Base-by-base conservation (phyloP, 2,113 vertebrate species). In the Erythrolamprus reginae region DNA sequence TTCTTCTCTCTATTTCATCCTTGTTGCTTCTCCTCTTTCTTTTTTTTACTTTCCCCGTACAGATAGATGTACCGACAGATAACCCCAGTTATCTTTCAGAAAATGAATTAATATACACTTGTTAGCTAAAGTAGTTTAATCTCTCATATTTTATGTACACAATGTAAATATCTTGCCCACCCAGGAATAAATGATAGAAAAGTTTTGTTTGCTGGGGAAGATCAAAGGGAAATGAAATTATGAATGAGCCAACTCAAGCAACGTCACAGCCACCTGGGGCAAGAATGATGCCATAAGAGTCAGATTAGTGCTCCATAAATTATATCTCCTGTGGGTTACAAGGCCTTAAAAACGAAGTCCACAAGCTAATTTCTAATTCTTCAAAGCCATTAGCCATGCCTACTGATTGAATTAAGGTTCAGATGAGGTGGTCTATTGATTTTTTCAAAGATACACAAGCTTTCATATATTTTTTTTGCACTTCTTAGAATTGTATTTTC, bases 351-450 rank as follows among this genome's bases (percentile, higher is more conserved):
- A 86, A 58, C 1, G 84, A 48, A 48, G n/a, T 52, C 83, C 4
- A 0, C 21, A 61, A 93, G 50, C 90, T 90, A 70, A 92, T 56
- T 77, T 70, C 82, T 91, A 50, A 88, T 91, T 89, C 91, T 89
- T 51, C 2, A 8, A 24, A 93, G 21, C 48, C 92, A 91, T 90
- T 45, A 56, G 53, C 65, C 45, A 47, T 0, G 7, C 38, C 12
- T 42, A 51, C 84, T 10, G 84, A 42, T 82, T 87, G 42, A 65
- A 50, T 86, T 61, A 61, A 5, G 9, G 86, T 33, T 2, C 24
- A 86, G 23, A 89, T 26, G 9, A 28, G 0, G 0, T 89, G 82
- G 24, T 5, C 50, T 38, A 86, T 83, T 86, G 19, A 1, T 52
- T 38, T 58, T 38, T 82, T 82, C 9, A 89, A 82, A 77, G 45